Conservation (phyloP, 2,113 vertebrate genomes). For the Hydrolagus affinis region DNA sequence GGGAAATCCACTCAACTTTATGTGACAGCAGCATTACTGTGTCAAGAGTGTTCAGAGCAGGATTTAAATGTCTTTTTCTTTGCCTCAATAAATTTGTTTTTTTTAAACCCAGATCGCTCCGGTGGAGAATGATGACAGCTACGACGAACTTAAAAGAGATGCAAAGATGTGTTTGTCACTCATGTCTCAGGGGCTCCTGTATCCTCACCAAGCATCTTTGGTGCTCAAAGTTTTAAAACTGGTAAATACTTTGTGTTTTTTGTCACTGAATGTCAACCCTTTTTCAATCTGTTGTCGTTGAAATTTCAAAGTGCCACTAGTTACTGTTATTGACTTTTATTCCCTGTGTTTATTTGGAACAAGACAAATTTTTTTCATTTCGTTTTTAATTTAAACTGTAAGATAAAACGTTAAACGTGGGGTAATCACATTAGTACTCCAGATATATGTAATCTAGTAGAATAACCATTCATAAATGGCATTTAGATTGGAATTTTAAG, state of each 20-base stretch:
- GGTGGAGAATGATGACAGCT: conserved; percentile 91
- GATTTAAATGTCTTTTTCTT: background rate
- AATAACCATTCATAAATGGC: too few relatives aligned
- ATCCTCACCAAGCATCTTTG: conserved; percentile 86
- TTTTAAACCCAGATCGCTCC: conserved; percentile 74
- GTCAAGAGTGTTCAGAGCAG: too few relatives aligned
- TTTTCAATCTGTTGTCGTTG: background rate
- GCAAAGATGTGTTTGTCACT: conserved; percentile 88
- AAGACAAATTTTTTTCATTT: too few relatives aligned
- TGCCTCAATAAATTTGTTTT: background rate
- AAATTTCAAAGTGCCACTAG: background rate
- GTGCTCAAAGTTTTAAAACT: conserved; percentile 81
- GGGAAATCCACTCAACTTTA: too few relatives aligned
- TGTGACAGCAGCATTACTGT: too few relatives aligned
- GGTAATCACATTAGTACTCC: too few relatives aligned
- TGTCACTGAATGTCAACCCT: background rate
- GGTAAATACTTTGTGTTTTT: conserved; percentile 50
- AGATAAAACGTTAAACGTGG: too few relatives aligned
- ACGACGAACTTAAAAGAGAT: conserved; percentile 94
- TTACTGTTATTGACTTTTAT: too few relatives aligned
- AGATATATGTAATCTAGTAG: too few relatives aligned
- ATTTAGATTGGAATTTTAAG: too few relatives aligned
- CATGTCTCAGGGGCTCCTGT: conserved; percentile 94
- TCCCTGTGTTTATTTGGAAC: too few relatives aligned
- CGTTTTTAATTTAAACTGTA: too few relatives aligned